Conservation (phyloP, 2,888 invertebrate genomes). For the Labia minor region DNA sequence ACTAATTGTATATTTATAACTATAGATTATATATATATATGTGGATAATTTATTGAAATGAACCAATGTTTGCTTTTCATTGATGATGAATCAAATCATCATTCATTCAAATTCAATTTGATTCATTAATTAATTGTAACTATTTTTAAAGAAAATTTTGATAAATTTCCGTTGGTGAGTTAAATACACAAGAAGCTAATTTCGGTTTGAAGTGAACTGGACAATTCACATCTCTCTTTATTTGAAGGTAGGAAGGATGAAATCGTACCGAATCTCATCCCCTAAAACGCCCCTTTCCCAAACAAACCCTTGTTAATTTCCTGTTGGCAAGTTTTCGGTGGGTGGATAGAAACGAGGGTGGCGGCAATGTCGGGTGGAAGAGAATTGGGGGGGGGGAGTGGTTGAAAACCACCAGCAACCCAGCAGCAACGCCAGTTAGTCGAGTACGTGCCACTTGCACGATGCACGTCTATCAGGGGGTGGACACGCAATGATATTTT, state of each 20-base stretch:
- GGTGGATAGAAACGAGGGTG: neutral
- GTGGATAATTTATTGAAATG: too few relatives aligned
- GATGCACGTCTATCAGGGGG: too few relatives aligned
- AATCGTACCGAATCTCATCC: neutral
- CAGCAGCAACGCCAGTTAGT: neutral
- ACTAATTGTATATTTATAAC: too few relatives aligned
- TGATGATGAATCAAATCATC: too few relatives aligned
- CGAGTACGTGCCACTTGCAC: neutral
- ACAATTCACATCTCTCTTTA: neutral
- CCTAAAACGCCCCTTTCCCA: neutral
- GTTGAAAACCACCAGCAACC: neutral
- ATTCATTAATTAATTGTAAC: too few relatives aligned
- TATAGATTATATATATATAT: too few relatives aligned
- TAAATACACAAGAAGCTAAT: neutral
- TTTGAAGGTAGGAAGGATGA: neutral
- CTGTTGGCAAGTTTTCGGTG: conserved; percentile 7
- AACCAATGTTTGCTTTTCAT: too few relatives aligned
- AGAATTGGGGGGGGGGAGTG: neutral
- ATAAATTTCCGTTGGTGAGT: too few relatives aligned
- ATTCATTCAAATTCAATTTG: too few relatives aligned
- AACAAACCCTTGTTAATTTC: conserved; percentile 8
- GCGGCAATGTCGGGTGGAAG: too few relatives aligned
- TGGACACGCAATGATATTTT: too few relatives aligned
- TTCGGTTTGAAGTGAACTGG: neutral
- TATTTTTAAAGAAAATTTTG: too few relatives aligned